Evolutionary conservation across 1,140 invertebrate genomes (phyloP), one percentile per base, ranked within the genome.

Genomic region (Drosophila bocki): DNA sequence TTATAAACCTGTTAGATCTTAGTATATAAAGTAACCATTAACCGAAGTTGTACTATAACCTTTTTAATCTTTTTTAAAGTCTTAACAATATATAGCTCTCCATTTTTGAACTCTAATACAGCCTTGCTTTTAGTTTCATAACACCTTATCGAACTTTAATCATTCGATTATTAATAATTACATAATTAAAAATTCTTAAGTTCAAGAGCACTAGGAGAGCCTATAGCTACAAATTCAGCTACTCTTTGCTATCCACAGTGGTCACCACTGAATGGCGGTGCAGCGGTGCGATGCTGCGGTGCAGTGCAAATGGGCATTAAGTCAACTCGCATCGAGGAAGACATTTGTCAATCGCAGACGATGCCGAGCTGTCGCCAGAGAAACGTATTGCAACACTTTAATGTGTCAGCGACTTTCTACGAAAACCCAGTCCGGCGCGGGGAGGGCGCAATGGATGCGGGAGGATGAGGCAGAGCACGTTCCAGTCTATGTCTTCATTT

Each of bases 401-500:
- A 90, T 88, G 82, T 90, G 83, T 79, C 80, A 87, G 80, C 80
- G 70, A 85, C 82, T 84, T 84, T 84, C 82, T 84, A 84, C 78
- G 80, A 82, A 80, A 80, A 82, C 60, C 63, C 78, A 74, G 69
- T 72, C 70, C n/a, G 65, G 2, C 32, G 44, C 57, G 35, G 50
- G 50, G 19, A 41, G 44, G 44, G 45, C 39, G 58, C 22, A 17
- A 26, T 17, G 33, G 64, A 12, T 50, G 44, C 60, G 35, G 37
- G 54, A 47, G 57, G 69, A 62, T 50, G 45, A 45, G 74, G 35
- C 35, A 44, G 51, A 50, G 37, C 45, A 50, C 61, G 79, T 78
- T 74, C 77, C 54, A 78, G 76, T 78, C 64, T 84, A 90, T 88
- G 85, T 88, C 85, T 88, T 90, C 82, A 88, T 88, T 85, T 88